Evolutionary conservation across 1,140 invertebrate species (phyloP).

Genomic region (Monochamus saltuarius): DNA sequence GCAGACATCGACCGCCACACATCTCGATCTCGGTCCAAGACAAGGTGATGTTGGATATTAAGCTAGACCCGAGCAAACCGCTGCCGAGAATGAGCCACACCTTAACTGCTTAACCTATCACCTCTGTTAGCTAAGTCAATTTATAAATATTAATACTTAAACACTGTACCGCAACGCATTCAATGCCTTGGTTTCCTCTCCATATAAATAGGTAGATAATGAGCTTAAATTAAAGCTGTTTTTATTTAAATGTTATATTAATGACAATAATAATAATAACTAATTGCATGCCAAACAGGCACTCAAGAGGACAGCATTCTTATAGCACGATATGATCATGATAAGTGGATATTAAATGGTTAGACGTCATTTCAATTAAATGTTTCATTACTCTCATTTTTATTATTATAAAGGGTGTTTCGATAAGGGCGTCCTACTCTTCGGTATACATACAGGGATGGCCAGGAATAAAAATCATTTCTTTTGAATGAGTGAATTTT

Average conservation of each 20-base stretch:
- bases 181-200: slow-evolving; percentile 9
- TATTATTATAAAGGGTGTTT: background rate
- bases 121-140: slow-evolving; percentile 41
- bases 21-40: background rate
- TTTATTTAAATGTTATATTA: no score
- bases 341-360: background rate
- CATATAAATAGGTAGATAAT: background rate
- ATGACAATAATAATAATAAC: no score
- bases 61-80: background rate
- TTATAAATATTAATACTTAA: slow-evolving; percentile 50
- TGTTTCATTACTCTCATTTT: background rate
- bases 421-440: no score
- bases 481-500: no score
- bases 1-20: background rate
- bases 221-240: no score
- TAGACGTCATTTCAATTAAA: background rate
- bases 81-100: slow-evolving; percentile 33
- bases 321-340: no score
- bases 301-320: no score
- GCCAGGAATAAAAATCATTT: no score
- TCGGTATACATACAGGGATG: no score
- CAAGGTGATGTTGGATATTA: background rate
- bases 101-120: slow-evolving; percentile 45
- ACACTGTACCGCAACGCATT: slow-evolving; percentile 42
- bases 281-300: no score